Evolutionary conservation across 2,888 invertebrate genomes (phyloP).

Genomic region (Erebia epiphron): DNA sequence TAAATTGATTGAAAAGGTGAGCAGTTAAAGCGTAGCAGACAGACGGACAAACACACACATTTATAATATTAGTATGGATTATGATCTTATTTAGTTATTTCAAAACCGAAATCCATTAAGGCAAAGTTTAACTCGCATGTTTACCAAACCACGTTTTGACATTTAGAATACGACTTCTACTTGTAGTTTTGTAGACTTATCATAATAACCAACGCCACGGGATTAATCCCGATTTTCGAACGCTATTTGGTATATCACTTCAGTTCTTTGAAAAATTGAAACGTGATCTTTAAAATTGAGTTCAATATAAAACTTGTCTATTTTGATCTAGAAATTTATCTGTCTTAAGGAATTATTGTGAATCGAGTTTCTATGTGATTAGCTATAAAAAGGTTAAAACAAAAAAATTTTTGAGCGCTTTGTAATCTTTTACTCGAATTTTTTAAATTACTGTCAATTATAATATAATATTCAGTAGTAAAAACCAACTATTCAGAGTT

Average conservation of each 20-base stretch:
- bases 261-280: neutral
- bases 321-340: neutral
- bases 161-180: neutral
- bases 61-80: too few species aligned
- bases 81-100: too few species aligned
- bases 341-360: neutral
- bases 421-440: neutral
- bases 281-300: neutral
- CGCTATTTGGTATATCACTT: neutral
- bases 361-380: too few species aligned
- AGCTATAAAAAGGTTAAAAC: neutral
- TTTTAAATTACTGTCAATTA: slow-evolving; percentile 7
- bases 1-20: too few species aligned
- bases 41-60: too few species aligned
- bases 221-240: slow-evolving; percentile 1
- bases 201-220: neutral
- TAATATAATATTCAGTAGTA: slow-evolving; percentile 13
- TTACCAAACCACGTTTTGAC: neutral
- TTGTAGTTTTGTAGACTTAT: slow-evolving; percentile 5
- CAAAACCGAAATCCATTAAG: too few species aligned
- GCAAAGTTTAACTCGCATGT: slow-evolving; percentile 8
- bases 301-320: neutral
- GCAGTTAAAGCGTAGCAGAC: too few species aligned
- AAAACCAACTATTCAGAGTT: slow-evolving; percentile 41
- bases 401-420: neutral